Evolutionary conservation across 2,888 invertebrate species (phyloP).

Genomic region (Plagodis pulveraria): DNA sequence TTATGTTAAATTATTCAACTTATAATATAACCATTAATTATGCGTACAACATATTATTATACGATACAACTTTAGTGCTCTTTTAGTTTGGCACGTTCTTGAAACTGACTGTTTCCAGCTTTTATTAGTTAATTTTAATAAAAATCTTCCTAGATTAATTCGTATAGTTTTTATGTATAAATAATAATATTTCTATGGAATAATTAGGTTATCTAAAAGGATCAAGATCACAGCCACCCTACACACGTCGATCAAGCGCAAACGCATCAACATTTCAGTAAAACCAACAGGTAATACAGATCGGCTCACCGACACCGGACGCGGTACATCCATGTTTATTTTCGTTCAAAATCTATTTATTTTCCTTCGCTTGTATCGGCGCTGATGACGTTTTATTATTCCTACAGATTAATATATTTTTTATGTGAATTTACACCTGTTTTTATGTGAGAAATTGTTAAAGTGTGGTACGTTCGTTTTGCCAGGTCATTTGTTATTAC

Average conservation of each 20-base stretch:
- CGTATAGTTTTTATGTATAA: too few species aligned
- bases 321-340: constrained; percentile 68
- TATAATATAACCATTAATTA: too few species aligned
- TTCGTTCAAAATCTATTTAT: constrained; percentile 72
- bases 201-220: constrained; percentile 28
- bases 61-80: too few species aligned
- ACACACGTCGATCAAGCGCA: constrained; percentile 70
- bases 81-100: too few species aligned
- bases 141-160: too few species aligned
- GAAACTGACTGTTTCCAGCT: too few species aligned
- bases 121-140: too few species aligned
- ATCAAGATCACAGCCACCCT: constrained; percentile 46
- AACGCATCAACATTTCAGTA: constrained; percentile 78
- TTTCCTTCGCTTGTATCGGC: constrained; percentile 52
- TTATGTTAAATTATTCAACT: too few species aligned
- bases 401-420: constrained; percentile 38
- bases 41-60: too few species aligned
- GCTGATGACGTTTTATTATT: constrained; percentile 76
- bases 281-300: constrained; percentile 80
- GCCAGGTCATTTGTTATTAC: constrained; percentile 26
- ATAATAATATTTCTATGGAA: too few species aligned
- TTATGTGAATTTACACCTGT: constrained; percentile 37
- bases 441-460: constrained; percentile 31
- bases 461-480: constrained; percentile 22
- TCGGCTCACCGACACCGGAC: constrained; percentile 48